phyloP scores from a whole-genome alignment of 2,113 vertebrate species.

The Otolemur garnettii region DNA sequence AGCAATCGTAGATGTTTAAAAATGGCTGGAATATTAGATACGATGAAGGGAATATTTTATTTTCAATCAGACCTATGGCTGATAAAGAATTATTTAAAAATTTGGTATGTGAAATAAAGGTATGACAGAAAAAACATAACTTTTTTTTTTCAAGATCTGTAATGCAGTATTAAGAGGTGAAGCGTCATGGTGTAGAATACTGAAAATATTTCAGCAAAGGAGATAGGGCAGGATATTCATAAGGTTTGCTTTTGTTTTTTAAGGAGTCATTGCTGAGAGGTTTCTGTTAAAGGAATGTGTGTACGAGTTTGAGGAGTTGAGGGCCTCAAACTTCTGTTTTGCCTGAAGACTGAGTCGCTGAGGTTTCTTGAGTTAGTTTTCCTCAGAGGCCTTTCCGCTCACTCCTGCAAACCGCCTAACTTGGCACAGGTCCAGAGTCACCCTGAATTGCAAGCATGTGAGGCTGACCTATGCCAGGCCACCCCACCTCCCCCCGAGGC shows the following conservation, averaged over 20 bases:
- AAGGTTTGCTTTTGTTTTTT: not conserved
- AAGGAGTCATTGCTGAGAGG: not conserved
- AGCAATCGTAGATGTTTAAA: not conserved
- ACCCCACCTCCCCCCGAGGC: accelerated
- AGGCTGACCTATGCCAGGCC: accelerated
- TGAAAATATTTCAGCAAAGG: not conserved
- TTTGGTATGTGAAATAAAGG: not conserved
- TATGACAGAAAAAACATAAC: not conserved
- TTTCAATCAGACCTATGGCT: no score
- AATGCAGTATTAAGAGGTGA: not conserved
- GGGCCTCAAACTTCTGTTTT: not conserved
- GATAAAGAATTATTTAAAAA: no score
- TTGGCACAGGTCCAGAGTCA: not conserved
- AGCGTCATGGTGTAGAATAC: not conserved
- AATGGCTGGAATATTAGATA: not conserved
- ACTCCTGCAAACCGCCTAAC: not conserved
- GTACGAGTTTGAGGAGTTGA: not conserved
- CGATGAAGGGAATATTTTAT: not conserved
- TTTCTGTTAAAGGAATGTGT: not conserved
- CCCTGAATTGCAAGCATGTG: not conserved
- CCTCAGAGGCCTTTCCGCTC: not conserved
- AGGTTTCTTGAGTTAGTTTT: not conserved
- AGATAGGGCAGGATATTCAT: not conserved
- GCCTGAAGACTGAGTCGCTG: accelerated
- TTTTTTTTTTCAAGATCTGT: not conserved